These are phyloP conservation scores for Linyphia triangularis DNA, from an alignment of 2,888 invertebrate genomes.

Conservation along the genomic window DNA sequence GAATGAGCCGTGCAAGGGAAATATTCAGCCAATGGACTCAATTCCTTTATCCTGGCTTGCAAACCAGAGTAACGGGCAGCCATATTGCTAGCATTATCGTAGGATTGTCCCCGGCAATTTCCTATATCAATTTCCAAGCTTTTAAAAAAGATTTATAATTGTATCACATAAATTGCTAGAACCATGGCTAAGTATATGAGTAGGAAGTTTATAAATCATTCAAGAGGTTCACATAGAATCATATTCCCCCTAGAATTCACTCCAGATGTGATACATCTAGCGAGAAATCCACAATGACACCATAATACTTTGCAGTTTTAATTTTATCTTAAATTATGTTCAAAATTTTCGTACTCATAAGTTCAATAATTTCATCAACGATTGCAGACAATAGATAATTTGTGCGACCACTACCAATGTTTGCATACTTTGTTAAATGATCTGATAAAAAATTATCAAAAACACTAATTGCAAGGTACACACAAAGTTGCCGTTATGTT, in stretches of 20 bases:
- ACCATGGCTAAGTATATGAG: neutral
- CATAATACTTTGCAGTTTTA: neutral
- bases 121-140: neutral
- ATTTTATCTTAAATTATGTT: conserved; percentile 76
- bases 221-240: neutral
- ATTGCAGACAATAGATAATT: conserved; percentile 78
- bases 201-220: neutral
- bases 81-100: conserved; percentile 28
- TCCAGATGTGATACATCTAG: conserved; percentile 13
- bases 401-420: conserved; percentile 77
- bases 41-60: neutral
- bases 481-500: conserved; percentile 78
- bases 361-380: conserved; percentile 78
- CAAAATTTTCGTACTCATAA: conserved; percentile 78
- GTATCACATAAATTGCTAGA: conserved; percentile 9
- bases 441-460: conserved; percentile 78
- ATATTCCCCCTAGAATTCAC: neutral
- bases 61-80: neutral
- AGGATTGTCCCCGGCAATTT: conserved; percentile 1
- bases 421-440: conserved; percentile 78
- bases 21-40: conserved; percentile 17
- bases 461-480: conserved; percentile 78
- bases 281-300: conserved; percentile 14
- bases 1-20: conserved; percentile 17
- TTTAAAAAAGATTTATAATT: neutral